Conservation (phyloP, 2,797 vertebrate species). For the Ara ararauna region DNA sequence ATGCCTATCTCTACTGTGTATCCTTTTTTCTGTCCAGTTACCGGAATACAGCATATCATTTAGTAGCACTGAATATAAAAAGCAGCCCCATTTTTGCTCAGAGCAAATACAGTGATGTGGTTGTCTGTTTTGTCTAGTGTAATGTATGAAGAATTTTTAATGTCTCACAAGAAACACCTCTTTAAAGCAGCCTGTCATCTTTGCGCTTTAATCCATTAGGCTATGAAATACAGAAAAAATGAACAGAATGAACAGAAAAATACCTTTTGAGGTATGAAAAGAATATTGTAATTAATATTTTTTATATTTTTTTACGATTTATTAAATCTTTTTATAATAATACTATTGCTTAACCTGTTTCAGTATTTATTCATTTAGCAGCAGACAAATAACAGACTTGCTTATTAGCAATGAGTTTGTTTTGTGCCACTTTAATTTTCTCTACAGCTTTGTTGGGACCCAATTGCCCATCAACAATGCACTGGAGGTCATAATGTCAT, state of each 20-base stretch:
- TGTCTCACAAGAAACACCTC: neutral
- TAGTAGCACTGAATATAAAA: neutral
- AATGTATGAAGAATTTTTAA: constrained; percentile 20
- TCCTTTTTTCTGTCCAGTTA: neutral
- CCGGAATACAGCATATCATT: neutral
- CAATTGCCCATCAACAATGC: constrained; percentile 33
- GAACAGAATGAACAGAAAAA: neutral
- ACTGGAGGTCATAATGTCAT: constrained; percentile 16
- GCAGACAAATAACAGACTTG: constrained; percentile 28
- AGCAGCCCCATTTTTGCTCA: neutral
- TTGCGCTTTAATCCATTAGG: constrained; percentile 26
- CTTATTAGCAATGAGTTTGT: constrained; percentile 26
- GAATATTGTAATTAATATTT: neutral
- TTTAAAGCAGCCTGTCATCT: constrained; percentile 11
- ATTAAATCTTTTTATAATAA: neutral
- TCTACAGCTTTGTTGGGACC: constrained; percentile 15
- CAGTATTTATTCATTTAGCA: constrained; percentile 41
- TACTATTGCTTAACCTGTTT: constrained; percentile 18
- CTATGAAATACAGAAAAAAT: constrained; percentile 8
- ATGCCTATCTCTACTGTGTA: neutral
- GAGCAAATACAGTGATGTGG: neutral
- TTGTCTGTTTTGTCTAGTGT: neutral
- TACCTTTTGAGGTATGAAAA: neutral
- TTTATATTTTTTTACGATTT: neutral
- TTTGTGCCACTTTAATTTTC: constrained; percentile 51